Base-by-base conservation (phyloP, 2,888 invertebrate species). In the Philonicus albiceps region DNA sequence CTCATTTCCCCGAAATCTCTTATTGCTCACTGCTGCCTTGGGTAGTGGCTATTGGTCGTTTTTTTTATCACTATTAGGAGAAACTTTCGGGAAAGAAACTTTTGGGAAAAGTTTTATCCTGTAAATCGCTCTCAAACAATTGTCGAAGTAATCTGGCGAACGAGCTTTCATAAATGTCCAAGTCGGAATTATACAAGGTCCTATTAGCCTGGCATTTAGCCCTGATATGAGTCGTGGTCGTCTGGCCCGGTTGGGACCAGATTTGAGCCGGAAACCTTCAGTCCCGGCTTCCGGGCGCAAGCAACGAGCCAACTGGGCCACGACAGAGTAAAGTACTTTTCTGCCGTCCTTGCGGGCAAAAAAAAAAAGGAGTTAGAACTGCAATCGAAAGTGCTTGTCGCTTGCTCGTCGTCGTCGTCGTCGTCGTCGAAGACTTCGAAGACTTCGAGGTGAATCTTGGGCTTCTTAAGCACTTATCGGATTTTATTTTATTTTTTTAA, bases 361-460 rank as follows among this genome's bases (percentile, higher is more conserved):
- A 40, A 76, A n/a, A n/a, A n/a, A n/a, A n/a, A n/a, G n/a, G n/a
- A 76, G n/a, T 37, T 19, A 7, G 40, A 43, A 19, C 37, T 76
- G 43, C 76, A 76, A 76, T 76, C 76, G 37, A 76, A 76, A 76
- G 76, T 76, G 34, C 76, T 76, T 40, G 37, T 76, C 76, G 76
- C 19, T 76, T 76, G 19, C 76, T 34, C 22, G 16, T 34, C 37
- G 64, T 64, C 64, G 7, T 64, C 64, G 11, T 22, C 64, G 22
- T 64, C 64, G n/a, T 34, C 22, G 11, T 27, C 31, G n/a, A n/a
- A 16, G 49, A 2, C 49, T 2, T n/a, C 49, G 64, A 22, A 19
- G 31, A 31, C 75, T 75, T 34, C 40, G 34, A 34, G 75, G 11
- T 76, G 76, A 22, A 37, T n/a, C 76, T 40, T 11, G n/a, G 22